Evolutionary conservation across 1,140 invertebrate species (phyloP), one percentile per base, ranked within the genome.

Genomic region (Aphelinus atriplicis): DNA sequence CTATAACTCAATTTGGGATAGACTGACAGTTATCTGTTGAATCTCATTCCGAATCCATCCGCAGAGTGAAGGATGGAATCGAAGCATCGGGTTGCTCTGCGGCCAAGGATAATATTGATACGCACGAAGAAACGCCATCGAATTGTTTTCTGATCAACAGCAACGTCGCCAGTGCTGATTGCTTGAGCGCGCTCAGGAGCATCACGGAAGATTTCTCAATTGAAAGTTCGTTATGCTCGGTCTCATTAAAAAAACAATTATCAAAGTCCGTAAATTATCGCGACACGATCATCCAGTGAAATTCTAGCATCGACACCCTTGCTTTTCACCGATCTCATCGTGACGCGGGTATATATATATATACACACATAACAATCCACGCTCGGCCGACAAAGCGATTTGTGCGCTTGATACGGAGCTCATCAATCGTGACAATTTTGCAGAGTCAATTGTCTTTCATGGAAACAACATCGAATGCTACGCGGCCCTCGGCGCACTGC

Each of bases 131-230:
- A 56, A 62, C 56, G 45, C 91, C 91, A 0, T 83, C 88, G 9
- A 92, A 92, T 81, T 87, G 91, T 7, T 89, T 92, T 69, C 80
- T 90, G 0, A 88, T 92, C 51, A 92, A 92, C 73, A 89, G 88
- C 1, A 83, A 90, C 64, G 81, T 81, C 2, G 88, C 91, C 74
- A 91, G 90, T 1, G 84, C 86, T 45, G 68, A 77, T 1, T 85
- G 85, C 51, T 73, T 91, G 10, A 83, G 84, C 67, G 88, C 86
- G 79, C 79, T 91, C 2, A 68, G 83, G 71, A 63, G 69, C 51
- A 83, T 89, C 78, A 89, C 88, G 73, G 83, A 75, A 72, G 80
- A 85, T 58, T 76, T 81, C 3, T 47, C 74, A 6, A 47, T 50
- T 0, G 50, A 78, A 78, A 80, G 83, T 83, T 45, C 73, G 79